Evolutionary conservation across 1,140 invertebrate species (phyloP), one percentile per base, ranked within the genome.

Genomic region (Drosophila ambigua): DNA sequence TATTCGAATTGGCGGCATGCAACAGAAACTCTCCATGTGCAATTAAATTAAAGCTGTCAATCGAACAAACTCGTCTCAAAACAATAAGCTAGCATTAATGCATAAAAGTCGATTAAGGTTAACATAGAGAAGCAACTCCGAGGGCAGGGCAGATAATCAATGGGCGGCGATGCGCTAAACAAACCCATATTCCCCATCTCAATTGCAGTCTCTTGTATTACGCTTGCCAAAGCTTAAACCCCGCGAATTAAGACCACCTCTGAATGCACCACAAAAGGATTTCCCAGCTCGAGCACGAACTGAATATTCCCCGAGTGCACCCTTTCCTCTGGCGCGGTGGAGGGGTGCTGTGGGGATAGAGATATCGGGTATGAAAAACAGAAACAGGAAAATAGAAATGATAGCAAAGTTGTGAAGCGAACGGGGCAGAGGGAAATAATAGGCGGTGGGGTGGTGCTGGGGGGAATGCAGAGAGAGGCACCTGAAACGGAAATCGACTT

Each of bases 361-460:
- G 64, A 68, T 67, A 69, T 69, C 64, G 64, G 64, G 66, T 69
- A 69, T 69, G 66, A 69, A 60, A 52, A 63, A 62, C 77, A 79
- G 73, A 84, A 69, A 85, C 62, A 69, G 81, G 71, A 84, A 85
- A 84, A 84, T 84, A 85, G 77, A 87, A 87, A 85, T 85, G 80
- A 84, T 84, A 80, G 77, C 81, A 55, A 65, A 74, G 75, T 76
- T 82, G 50, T 60, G 15, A 44, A 63, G 23, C 49, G 15, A 62
- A 11, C 9, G 48, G 43, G 23, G 1, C 31, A 31, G 20, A 1
- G 28, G 41, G 5, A 6, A 13, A 7, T 0, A 16, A 26, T 35
- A 48, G 23, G n/a, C 35, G 31, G n/a, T 15, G 23, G 55, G 44
- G 50, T 11, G 2, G 45, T n/a, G n/a, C 16, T 20, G 44, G 31